phyloP scores from a whole-genome alignment of 2,113 vertebrate species.

The Mus spicilegus region DNA sequence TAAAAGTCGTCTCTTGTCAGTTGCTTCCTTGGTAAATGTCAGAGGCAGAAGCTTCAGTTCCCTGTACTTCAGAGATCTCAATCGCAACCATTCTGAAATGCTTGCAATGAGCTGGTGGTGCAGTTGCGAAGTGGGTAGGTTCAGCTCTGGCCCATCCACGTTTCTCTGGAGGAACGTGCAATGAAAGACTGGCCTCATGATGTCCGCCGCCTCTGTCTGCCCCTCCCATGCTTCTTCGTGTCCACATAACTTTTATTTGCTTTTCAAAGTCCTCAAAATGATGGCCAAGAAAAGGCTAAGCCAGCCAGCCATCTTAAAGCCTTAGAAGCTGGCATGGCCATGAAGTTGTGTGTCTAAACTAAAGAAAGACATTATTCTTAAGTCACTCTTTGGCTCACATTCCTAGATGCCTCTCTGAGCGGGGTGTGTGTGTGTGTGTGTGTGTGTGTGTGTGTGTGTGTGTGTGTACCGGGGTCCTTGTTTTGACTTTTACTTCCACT shows the following conservation, averaged over 20 bases:
- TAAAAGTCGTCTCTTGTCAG: constrained; percentile 73
- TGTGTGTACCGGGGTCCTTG: no score
- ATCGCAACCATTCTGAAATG: background rate
- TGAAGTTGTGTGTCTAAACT: background rate
- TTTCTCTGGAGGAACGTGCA: background rate
- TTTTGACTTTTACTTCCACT: background rate
- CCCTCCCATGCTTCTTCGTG: background rate
- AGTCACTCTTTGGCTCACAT: background rate
- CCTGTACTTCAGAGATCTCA: constrained; percentile 33
- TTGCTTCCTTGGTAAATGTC: constrained; percentile 67
- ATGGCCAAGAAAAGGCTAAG: background rate
- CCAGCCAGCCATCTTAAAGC: constrained; percentile 2
- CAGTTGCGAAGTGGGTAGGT: background rate
- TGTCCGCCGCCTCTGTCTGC: background rate
- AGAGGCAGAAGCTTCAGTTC: constrained; percentile 50
- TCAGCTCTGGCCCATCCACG: background rate
- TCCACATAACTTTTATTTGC: background rate
- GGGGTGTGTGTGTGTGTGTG: background rate
- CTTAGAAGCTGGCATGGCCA: background rate
- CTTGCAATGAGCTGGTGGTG: background rate
- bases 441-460: background rate
- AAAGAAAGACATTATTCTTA: background rate
- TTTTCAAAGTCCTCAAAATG: constrained; percentile 6
- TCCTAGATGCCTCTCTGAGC: background rate
- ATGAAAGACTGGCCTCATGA: background rate